These are phyloP conservation scores for Neomonachus schauinslandi DNA, from an alignment of 2,113 vertebrate genomes.

Conservation along the genomic window DNA sequence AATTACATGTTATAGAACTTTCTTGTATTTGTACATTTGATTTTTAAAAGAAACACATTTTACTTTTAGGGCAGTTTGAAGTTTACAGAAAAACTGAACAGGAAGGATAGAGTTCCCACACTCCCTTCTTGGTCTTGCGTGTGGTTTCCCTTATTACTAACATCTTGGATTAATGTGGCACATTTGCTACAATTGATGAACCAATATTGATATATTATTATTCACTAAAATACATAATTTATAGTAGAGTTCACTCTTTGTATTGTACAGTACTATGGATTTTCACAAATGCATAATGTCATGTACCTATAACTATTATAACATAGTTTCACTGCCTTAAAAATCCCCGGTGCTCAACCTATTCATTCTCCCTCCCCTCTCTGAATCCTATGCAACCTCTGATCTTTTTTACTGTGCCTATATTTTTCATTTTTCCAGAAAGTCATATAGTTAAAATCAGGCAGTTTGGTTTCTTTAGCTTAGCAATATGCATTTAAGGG, in stretches of 20 bases:
- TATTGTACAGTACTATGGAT: not conserved
- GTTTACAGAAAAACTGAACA: not conserved
- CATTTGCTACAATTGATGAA: not conserved
- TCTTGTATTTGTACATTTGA: not conserved
- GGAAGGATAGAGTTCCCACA: not conserved
- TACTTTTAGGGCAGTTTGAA: not conserved
- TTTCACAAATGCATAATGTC: not conserved
- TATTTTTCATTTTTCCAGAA: not conserved
- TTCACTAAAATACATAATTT: not conserved
- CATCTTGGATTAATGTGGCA: not conserved
- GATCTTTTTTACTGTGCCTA: not conserved
- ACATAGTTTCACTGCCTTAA: not conserved
- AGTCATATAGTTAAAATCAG: not conserved
- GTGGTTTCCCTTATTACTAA: not conserved
- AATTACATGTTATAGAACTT: not conserved
- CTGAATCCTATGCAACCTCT: not conserved
- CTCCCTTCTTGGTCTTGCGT: accelerated
- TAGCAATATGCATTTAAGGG: not conserved
- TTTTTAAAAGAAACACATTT: not conserved
- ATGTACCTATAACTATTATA: not conserved
- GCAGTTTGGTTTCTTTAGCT: not conserved
- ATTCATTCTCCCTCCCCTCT: accelerated
- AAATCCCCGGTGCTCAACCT: accelerated
- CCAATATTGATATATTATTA: not conserved
- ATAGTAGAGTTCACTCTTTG: not conserved